Percentiles rank a stretch among this genome's conserved stretches.
Conservation (phyloP, 1,140 invertebrate species). For the Saxidomus purpurata region DNA sequence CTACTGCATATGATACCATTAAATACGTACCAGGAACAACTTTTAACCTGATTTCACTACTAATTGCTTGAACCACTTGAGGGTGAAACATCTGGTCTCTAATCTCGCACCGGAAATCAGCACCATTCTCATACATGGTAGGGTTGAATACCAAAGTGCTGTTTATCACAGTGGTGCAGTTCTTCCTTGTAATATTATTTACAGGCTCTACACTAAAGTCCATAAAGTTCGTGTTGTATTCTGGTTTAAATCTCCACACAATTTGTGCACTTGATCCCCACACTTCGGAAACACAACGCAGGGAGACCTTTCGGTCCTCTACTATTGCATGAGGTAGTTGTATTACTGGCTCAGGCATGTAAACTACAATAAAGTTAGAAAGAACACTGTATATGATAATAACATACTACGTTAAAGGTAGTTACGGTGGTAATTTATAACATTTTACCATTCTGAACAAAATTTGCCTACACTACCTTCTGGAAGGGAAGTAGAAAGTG, state of each 20-base stretch:
- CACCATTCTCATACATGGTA: slow-evolving; percentile 49
- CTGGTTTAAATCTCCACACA: slow-evolving; percentile 59
- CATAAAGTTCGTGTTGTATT: slow-evolving; percentile 25
- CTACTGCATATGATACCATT: too few relatives aligned
- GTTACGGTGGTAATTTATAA: too few relatives aligned
- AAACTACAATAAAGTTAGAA: slow-evolving; percentile 47
- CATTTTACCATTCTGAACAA: too few relatives aligned
- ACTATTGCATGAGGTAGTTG: slow-evolving; percentile 51
- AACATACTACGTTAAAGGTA: too few relatives aligned
- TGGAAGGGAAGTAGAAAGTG: too few relatives aligned
- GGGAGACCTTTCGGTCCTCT: slow-evolving; percentile 22
- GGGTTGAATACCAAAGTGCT: slow-evolving; percentile 57
- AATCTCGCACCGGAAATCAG: slow-evolving; percentile 57
- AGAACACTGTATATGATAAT: too few relatives aligned
- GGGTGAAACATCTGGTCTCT: background rate
- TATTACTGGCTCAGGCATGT: slow-evolving; percentile 35
- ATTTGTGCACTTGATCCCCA: slow-evolving; percentile 20
- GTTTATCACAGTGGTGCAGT: slow-evolving; percentile 47
- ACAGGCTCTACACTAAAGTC: slow-evolving; percentile 44
- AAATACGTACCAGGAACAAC: slow-evolving; percentile 50
- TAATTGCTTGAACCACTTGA: slow-evolving; percentile 28
- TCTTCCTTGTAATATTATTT: background rate
- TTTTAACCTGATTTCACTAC: slow-evolving; percentile 38
- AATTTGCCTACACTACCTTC: too few relatives aligned
- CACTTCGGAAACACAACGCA: slow-evolving; percentile 47